Evolutionary conservation across 2,113 vertebrate genomes (phyloP), one percentile per base, ranked within the genome.

Genomic region (Nestor notabilis): DNA sequence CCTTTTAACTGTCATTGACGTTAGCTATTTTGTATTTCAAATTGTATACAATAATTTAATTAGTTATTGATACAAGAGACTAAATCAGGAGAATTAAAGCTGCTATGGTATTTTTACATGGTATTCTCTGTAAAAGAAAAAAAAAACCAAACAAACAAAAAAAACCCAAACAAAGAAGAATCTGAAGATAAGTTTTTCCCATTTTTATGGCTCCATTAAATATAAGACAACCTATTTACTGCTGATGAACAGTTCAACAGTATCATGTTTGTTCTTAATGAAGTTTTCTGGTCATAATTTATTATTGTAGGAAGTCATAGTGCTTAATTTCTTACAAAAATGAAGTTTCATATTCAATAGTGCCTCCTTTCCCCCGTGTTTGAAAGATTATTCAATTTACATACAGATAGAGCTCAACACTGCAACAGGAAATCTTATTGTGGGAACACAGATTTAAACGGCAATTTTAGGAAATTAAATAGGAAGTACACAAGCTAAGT

Each of bases 351-450:
- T 55, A 24, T 74, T 81, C 63, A 81, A 47, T 39, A 37, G 20
- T 66, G 5, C 3, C 52, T 87, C 20, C 37, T 91, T 93, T 93
- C 85, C n/a, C 39, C 28, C 39, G 15, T 76, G 78, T 90, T 91
- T 92, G 49, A 84, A 93, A 90, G 25, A 83, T 89, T 70, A 43
- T 86, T 90, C 50, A 86, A 60, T 93, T 96, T 93, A 91, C 58
- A 39, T 87, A 83, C 28, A 89, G 47, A 90, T 69, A 79, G 31
- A 86, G 13, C 35, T 82, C n/a, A 91, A 15, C 39, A 83, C 29
- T 52, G 83, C 66, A 89, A 21, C 2, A 24, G 76, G 35, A 89
- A 89, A 81, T 94, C 44, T 91, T 91, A 81, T n/a, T 81, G 31
- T 58, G 46, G 65, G 50, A 88, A 84, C 33, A 52, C 10, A 72